Evolutionary conservation across 2,797 vertebrate genomes (phyloP).

Genomic region (Columba guinea): DNA sequence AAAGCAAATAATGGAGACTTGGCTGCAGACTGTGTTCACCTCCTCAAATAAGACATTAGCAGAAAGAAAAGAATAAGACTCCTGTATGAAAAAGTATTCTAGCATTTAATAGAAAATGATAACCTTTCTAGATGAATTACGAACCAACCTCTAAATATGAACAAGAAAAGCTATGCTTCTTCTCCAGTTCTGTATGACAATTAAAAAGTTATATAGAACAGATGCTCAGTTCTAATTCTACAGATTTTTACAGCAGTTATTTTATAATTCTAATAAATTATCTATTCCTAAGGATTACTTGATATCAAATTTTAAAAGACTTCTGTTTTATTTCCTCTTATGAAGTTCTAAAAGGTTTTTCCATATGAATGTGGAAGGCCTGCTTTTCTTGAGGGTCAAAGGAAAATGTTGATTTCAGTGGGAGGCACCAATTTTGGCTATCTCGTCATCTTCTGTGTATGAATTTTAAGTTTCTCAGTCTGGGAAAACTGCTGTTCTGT

Average conservation of each 20-base stretch:
- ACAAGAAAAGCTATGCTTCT: background rate
- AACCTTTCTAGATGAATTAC: background rate
- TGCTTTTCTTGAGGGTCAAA: background rate
- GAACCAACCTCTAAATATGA: background rate
- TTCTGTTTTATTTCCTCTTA: background rate
- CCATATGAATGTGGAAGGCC: background rate
- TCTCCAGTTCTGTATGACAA: background rate
- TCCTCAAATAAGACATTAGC: slow-evolving; percentile 6
- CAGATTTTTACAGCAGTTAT: background rate
- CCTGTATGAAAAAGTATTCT: background rate
- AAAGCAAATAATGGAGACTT: slow-evolving; percentile 58
- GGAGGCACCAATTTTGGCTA: background rate
- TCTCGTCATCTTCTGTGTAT: background rate
- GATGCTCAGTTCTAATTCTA: background rate
- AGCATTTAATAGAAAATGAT: background rate
- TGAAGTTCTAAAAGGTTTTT: background rate
- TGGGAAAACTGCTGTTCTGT: background rate
- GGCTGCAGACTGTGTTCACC: background rate
- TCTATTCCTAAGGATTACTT: background rate
- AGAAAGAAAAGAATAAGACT: slow-evolving; percentile 26
- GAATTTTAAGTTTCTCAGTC: background rate
- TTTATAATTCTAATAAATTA: background rate
- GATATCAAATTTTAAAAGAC: background rate
- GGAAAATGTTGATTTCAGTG: background rate
- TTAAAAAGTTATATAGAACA: background rate